Base-by-base conservation (phyloP, 1,140 invertebrate genomes). In the Stenopsyche tienmushanensis region DNA sequence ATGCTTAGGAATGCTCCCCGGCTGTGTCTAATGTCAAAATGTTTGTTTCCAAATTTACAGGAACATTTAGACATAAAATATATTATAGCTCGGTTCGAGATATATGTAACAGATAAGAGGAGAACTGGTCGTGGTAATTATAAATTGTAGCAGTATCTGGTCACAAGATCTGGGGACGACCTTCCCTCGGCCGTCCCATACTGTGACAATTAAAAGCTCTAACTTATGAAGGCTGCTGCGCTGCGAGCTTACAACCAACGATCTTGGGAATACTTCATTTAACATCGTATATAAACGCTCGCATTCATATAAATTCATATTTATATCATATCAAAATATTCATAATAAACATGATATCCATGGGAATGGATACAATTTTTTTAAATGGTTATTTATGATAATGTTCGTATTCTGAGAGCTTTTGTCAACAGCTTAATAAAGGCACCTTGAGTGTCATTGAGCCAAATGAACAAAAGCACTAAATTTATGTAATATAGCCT, bases 61-160 rank as follows among this genome's bases (percentile, higher is more conserved):
- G 66, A 65, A 68, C 67, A 65, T 65, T 65, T 62, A 65, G 67
- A 69, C 53, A 52, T 59, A 53, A 69, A 65, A 69, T 69, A 69
- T 69, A 69, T 69, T 69, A 63, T 69, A 50, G 67, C 45, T 17
- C n/a, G 15, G 29, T 13, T 1, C 41, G 24, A 65, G 67, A 69
- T 69, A 69, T 69, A 69, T 69, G 67, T 69, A 69, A 63, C 67
- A 69, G 67, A 69, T 69, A 69, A 65, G 23, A 21, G 20, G 52
- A 59, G 52, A 52, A 62, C 66, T 49, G 55, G 55, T 60, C 41
- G 52, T 47, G 54, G 67, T 65, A 69, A 69, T 69, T 69, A 69
- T 69, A 69, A 69, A 69, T 69, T 69, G 67, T 69, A 42, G 45
- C 47, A 57, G 42, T 65, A 69, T 69, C 67, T 53, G 63, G 29